phyloP scores from a whole-genome alignment of 2,888 invertebrate species.

The Branchipolynoe longqiensis region DNA sequence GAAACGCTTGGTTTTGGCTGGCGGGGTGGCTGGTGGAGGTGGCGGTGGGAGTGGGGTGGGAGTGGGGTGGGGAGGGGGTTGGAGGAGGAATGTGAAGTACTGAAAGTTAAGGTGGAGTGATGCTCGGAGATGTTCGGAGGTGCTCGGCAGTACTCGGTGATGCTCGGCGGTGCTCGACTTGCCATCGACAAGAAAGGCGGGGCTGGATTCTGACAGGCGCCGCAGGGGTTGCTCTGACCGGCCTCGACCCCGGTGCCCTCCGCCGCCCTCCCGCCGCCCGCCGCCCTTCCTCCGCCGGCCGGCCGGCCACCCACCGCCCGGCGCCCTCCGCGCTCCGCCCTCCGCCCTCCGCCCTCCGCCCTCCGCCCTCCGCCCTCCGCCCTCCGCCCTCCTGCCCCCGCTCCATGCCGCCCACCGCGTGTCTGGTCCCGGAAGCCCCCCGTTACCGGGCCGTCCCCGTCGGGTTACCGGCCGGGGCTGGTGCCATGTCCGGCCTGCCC shows the following conservation, averaged over 20 bases:
- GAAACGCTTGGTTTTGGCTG: too few species aligned
- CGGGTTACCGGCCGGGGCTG: too few species aligned
- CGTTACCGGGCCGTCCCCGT: too few species aligned
- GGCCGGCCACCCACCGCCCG: not conserved
- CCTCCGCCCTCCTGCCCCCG: too few species aligned
- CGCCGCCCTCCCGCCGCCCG: not conserved
- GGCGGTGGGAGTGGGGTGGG: not conserved
- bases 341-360: not conserved
- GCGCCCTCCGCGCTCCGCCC: not conserved
- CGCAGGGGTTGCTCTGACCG: not conserved
- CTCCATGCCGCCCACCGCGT: too few species aligned
- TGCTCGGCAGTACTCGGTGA: not conserved
- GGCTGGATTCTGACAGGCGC: constrained; percentile 27
- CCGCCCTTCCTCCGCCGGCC: not conserved
- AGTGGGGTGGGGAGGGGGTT: not conserved
- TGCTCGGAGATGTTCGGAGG: not conserved
- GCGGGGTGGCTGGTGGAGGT: too few species aligned
- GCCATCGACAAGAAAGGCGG: not conserved
- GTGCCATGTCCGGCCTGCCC: not conserved
- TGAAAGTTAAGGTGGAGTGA: too few species aligned
- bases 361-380: not conserved
- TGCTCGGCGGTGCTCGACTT: not conserved
- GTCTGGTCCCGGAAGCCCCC: too few species aligned
- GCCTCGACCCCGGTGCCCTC: not conserved
- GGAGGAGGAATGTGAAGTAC: too few species aligned